Percentiles rank a stretch among this genome's conserved stretches.
These are phyloP conservation scores for Cossypha niveicapilla DNA, from an alignment of 2,797 vertebrate genomes.

Conservation along the genomic window DNA sequence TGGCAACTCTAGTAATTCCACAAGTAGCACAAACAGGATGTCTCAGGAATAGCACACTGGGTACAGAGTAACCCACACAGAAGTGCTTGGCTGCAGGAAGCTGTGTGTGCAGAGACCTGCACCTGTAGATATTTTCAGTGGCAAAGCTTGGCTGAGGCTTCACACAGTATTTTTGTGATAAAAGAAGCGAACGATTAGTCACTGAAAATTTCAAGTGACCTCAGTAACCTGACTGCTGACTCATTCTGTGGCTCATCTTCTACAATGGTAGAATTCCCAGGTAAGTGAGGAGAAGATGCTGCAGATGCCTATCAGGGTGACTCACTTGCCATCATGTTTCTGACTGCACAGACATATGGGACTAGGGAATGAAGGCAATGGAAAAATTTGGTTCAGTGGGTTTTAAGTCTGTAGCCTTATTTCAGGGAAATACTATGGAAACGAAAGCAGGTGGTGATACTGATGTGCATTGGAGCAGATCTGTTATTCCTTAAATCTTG, in stretches of 20 bases:
- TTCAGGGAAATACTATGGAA: background rate
- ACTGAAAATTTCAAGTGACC: background rate
- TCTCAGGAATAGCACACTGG: background rate
- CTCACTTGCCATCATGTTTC: background rate
- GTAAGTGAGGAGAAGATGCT: background rate
- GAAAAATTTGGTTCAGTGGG: background rate
- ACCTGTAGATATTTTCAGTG: background rate
- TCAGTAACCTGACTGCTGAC: background rate
- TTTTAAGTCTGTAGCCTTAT: background rate
- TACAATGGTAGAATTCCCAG: background rate
- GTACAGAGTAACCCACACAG: background rate
- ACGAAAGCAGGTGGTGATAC: background rate
- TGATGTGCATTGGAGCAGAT: background rate
- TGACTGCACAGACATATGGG: rapidly evolving
- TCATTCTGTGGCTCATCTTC: background rate
- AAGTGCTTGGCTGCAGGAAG: background rate
- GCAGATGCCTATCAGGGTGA: background rate
- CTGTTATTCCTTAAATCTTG: background rate
- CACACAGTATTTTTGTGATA: background rate
- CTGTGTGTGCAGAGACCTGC: background rate
- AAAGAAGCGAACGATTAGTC: background rate
- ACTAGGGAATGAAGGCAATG: background rate
- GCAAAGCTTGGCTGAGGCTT: background rate
- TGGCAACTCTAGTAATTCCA: background rate
- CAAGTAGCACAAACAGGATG: background rate